Evolutionary conservation across 2,888 invertebrate species (phyloP), one percentile per base, ranked within the genome.

Genomic region (Cephus pygmeus): DNA sequence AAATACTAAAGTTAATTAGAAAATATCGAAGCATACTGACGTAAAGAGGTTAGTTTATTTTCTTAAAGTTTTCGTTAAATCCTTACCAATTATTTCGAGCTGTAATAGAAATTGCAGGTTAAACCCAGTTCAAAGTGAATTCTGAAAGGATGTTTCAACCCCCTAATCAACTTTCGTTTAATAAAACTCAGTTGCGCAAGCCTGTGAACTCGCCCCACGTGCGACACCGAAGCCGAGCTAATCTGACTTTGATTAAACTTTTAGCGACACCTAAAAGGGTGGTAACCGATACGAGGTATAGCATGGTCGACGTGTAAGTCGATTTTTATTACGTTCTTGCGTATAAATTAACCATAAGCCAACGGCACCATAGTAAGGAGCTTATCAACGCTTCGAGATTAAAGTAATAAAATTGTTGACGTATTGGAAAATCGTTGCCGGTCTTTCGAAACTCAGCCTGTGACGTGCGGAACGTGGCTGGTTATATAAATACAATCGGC

Each of bases 241-340:
- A 90, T 90, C 90, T 90, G 90, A 90, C 90, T 90, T 90, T 90
- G 90, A 90, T 90, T 90, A 90, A 90, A 90, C 88, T 90, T 90
- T 90, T 89, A 90, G 89, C 90, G 89, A 90, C 88, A 89, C 87
- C 88, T 85, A 88, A 89, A 88, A 86, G 88, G 89, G 87, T 85
- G 83, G 81, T 79, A 79, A 77, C 83, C 83, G 84, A 85, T 83
- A 81, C 81, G 36, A 35, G 73, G 76, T 33, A 79, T 81, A 82
- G 81, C 83, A 81, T 83, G 80, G 80, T 82, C 83, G 82, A 83
- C 85, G 85, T 87, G 88, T 89, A 88, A 90, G 88, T 89, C 90
- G 89, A 90, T 90, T 90, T 90, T 90, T 90, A 90, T 90, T 90
- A 90, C 89, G 83, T 87, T 86, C 86, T 87, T 73, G 76, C 79